Conservation (phyloP, 2,888 invertebrate species). For the Petrolisthes cinctipes region DNA sequence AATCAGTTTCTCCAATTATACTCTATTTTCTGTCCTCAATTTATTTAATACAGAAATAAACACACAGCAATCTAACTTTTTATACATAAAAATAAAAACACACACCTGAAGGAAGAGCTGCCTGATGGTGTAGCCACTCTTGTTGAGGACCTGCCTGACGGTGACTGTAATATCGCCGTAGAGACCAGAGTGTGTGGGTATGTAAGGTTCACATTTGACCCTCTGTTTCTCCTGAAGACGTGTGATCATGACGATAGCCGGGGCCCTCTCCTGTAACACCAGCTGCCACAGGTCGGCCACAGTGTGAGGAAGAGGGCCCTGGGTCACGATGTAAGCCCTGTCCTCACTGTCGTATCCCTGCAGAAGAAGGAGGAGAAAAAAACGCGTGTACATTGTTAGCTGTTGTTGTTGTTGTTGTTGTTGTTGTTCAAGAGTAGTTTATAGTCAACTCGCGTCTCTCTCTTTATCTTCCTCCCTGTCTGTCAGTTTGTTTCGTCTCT, state of each 20-base stretch:
- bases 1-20: no score
- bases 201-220: slow-evolving; percentile 90
- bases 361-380: neutral
- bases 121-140: slow-evolving; percentile 74
- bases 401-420: no score
- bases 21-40: no score
- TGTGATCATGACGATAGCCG: slow-evolving; percentile 89
- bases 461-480: no score
- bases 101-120: slow-evolving; percentile 74
- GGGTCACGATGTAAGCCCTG: slow-evolving; percentile 90
- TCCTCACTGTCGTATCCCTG: slow-evolving; percentile 91
- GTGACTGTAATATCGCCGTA: slow-evolving; percentile 73
- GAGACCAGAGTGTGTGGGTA: slow-evolving; percentile 74
- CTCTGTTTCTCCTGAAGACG: slow-evolving; percentile 84
- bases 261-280: slow-evolving; percentile 75
- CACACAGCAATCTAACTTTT: neutral
- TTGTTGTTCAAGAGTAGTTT: no score
- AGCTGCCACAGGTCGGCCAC: slow-evolving; percentile 92
- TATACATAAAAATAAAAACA: neutral
- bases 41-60: no score
- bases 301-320: slow-evolving; percentile 91
- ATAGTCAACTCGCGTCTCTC: no score
- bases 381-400: no score
- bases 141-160: slow-evolving; percentile 71
- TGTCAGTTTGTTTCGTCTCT: no score